Evolutionary conservation across 2,888 invertebrate species (phyloP), one percentile per base, ranked within the genome.

Genomic region (Yponomeuta plumbellus): DNA sequence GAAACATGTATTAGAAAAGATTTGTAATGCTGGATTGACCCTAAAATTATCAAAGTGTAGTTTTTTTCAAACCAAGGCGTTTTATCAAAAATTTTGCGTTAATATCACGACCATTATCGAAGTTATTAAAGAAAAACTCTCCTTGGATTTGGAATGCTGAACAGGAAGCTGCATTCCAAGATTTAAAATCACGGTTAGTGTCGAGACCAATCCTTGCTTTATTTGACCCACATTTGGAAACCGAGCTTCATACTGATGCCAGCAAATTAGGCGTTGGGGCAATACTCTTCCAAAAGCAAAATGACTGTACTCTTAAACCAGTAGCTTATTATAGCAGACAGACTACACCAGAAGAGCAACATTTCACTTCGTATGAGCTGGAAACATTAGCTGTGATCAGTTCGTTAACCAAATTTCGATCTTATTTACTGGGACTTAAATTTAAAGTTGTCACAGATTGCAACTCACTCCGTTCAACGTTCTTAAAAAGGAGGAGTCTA

Each of bases 381-480:
- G 65, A 65, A 65, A 65, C 65, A 17, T 26, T 65, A 5, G 40
- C 63, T 11, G 72, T 75, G 1, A 61, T 74, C 0, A 65, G 71
- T 0, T 71, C 75, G 0, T 62, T 75, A 6, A 67, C 61, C 1
- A n/a, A 66, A 17, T 74, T 74, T 58, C 13, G 73, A 1, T 69
- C 72, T 0, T 75, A 73, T 66, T 58, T 74, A 13, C 8, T 74
- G 11, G 74, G 75, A 0, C 20, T 73, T 40, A 58, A 44, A 10
- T 74, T 74, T 65, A 72, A 66, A 67, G 70, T 73, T 8, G n/a
- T 71, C 0, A 75, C 73, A 0, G 75, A 75, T 65, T 72, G 73
- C 22, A 72, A 69, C 61, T 70, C 72, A 0, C 61, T 72, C 10
- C 69, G 71, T 0, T 66, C 69, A 0, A 72, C 71, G 0, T 61